Base-by-base conservation (phyloP, 2,888 invertebrate genomes). In the Dryococelus australis region DNA sequence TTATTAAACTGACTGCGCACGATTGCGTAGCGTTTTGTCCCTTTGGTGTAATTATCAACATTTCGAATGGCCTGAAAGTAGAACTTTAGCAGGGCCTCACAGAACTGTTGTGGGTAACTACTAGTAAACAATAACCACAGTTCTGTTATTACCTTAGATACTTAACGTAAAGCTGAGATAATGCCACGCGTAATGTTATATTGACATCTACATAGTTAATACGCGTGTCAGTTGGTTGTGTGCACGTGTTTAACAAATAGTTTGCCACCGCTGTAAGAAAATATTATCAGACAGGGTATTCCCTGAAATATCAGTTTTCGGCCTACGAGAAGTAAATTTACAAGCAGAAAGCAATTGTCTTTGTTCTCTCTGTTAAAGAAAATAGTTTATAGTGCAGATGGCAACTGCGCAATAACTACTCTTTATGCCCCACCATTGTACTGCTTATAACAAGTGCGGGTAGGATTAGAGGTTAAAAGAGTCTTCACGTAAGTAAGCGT, bases 371-470 rank as follows among this genome's bases (percentile, higher is more conserved):
- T 16, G 47, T 0, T 47, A 47, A 47, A 47, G 4, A 13, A 13
- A 47, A 13, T 47, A 47, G 0, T 2, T 5, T 65, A 65, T 5
- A 65, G 10, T 47, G 10, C 10, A 86, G 86, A 86, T 87, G 86
- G 87, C 35, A 35, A 35, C 35, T 35, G 35, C 35, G 35, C 35
- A 35, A 4, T 35, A 4, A 35, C 35, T 35, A 35, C 35, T 35
- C 35, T 35, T 4, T 35, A 35, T 35, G 35, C 4, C 35, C 85
- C 87, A 86, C 24, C 47, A 86, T 86, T 86, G 84, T 84, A 47
- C 43, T 65, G 84, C 79, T 87, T 35, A 35, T 35, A 35, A 35
- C 35, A 35, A 35, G 4, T 35, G 35, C 35, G 35, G 35, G 35
- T 35, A 35, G 35, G 35, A 35, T 35, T 35, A 35, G 35, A 35